Evolutionary conservation across 1,140 invertebrate genomes (phyloP).

Genomic region (Saccostrea glomerata): DNA sequence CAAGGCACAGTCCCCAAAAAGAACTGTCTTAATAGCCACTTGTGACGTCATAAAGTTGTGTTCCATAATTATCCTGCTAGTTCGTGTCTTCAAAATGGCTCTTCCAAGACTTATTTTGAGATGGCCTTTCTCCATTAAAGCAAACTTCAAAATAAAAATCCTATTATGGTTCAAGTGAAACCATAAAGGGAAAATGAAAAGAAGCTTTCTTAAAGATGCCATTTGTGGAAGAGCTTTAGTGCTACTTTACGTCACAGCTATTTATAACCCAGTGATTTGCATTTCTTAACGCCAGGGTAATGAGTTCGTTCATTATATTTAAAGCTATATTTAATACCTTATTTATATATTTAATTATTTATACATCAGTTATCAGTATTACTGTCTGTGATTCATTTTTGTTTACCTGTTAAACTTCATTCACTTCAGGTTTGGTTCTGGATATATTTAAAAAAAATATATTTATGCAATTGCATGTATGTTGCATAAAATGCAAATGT

Average conservation of each 20-base stretch:
- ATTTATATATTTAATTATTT: background rate
- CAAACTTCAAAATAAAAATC: too few species aligned
- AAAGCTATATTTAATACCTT: background rate
- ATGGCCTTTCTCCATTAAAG: too few species aligned
- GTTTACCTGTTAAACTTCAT: background rate
- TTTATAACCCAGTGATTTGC: background rate
- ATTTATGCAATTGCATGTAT: too few species aligned
- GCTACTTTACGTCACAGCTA: background rate
- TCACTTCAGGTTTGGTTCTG: background rate
- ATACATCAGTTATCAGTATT: conserved; percentile 10
- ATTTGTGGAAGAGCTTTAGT: background rate
- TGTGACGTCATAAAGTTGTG: background rate
- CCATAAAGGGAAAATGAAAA: background rate
- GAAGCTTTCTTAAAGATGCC: background rate
- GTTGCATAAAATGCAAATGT: too few species aligned
- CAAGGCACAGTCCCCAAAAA: conserved; percentile 47
- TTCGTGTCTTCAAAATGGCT: background rate
- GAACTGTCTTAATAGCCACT: background rate
- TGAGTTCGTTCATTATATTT: background rate
- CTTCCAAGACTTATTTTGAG: too few species aligned
- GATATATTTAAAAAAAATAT: too few species aligned
- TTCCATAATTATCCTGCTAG: background rate
- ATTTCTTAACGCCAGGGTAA: background rate
- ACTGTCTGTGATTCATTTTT: background rate
- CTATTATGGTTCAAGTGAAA: too few species aligned